phyloP scores from a whole-genome alignment of 2,113 vertebrate genomes.

The Mastomys coucha region DNA sequence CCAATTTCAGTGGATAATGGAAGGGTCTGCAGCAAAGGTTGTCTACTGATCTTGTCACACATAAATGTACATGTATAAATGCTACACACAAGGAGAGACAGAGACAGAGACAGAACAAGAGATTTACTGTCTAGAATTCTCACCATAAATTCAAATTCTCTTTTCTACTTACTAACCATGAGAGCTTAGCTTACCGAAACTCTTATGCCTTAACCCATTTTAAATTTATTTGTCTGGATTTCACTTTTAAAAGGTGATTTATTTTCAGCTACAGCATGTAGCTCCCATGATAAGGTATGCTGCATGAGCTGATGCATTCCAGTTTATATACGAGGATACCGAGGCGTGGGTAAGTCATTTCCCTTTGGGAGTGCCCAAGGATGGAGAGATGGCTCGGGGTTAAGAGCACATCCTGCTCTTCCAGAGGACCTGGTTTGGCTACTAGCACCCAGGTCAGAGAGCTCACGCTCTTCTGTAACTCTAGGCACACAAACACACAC shows the following conservation, averaged over 20 bases:
- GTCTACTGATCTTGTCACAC: neutral
- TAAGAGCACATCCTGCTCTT: neutral
- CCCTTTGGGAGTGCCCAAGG: neutral
- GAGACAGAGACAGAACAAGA: neutral
- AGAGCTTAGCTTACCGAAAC: neutral
- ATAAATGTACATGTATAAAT: neutral
- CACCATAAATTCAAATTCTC: neutral
- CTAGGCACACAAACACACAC: too few species aligned
- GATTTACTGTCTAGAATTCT: neutral
- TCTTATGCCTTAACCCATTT: neutral
- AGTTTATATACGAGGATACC: neutral
- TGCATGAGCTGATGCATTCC: neutral
- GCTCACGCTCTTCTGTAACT: neutral
- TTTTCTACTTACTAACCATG: neutral
- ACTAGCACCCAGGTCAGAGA: neutral
- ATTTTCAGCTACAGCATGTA: neutral
- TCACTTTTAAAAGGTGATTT: neutral
- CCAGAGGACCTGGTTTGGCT: neutral
- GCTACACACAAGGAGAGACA: neutral
- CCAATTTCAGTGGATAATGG: too few species aligned
- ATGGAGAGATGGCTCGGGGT: too few species aligned
- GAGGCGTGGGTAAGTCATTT: neutral
- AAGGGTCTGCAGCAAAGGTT: neutral
- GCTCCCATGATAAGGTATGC: too few species aligned
- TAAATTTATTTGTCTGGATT: neutral